phyloP scores from a whole-genome alignment of 2,888 invertebrate genomes.

The Cabera pusaria region DNA sequence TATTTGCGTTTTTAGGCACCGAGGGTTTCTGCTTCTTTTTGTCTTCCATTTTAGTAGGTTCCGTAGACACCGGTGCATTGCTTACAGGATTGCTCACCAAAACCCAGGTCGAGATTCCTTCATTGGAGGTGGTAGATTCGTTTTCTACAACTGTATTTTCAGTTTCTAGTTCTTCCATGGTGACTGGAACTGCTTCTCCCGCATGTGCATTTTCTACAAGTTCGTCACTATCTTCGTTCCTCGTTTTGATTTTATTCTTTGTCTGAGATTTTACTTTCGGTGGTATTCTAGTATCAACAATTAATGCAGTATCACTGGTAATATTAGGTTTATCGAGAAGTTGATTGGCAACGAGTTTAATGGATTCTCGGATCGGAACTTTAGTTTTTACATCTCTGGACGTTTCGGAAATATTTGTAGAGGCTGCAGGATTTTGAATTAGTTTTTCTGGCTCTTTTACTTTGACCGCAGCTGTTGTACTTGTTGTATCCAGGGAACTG shows the following conservation, averaged over 20 bases:
- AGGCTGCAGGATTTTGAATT: slow-evolving; percentile 24
- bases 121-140: slow-evolving; percentile 82
- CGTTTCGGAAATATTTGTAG: slow-evolving; percentile 38
- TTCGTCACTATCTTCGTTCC: slow-evolving; percentile 60
- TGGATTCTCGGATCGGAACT: slow-evolving; percentile 79
- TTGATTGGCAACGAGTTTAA: slow-evolving; percentile 83
- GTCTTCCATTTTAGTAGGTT: slow-evolving; percentile 64
- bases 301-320: slow-evolving; percentile 59
- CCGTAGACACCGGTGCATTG: slow-evolving; percentile 57
- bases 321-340: slow-evolving; percentile 73
- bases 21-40: slow-evolving; percentile 61
- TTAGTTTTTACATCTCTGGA: slow-evolving; percentile 68
- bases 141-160: slow-evolving; percentile 70
- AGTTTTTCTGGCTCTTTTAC: too few species aligned
- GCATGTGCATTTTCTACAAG: slow-evolving; percentile 80
- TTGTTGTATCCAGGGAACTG: too few species aligned
- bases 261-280: slow-evolving; percentile 84
- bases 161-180: slow-evolving; percentile 84
- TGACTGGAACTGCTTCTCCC: slow-evolving; percentile 87
- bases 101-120: slow-evolving; percentile 91
- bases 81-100: slow-evolving; percentile 82
- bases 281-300: slow-evolving; percentile 84
- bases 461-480: too few species aligned
- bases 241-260: slow-evolving; percentile 69
- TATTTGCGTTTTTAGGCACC: slow-evolving; percentile 59